Conservation (phyloP, 2,797 vertebrate species). For the Poecilia wingei region DNA sequence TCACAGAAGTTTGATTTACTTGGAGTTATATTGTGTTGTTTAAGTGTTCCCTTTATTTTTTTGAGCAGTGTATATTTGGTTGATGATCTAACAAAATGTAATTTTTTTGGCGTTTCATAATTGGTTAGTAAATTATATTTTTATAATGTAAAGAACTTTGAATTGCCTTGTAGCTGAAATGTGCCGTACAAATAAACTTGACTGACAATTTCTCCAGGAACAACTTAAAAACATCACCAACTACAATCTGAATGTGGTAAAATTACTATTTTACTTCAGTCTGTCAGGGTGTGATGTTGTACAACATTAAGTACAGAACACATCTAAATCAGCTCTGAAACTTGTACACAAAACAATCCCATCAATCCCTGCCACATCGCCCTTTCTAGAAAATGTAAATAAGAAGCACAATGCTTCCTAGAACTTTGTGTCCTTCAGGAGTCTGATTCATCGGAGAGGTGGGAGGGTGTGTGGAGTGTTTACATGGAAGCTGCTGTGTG, state of each 20-base stretch:
- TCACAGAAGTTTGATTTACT: too few species aligned
- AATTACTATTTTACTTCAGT: background rate
- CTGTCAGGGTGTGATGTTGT: background rate
- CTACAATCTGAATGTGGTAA: background rate
- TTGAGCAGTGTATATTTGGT: too few species aligned
- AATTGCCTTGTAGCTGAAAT: too few species aligned
- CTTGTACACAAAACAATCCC: background rate
- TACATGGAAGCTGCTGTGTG: slow-evolving; percentile 27
- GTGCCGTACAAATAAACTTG: too few species aligned
- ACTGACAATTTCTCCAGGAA: background rate
- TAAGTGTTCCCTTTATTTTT: too few species aligned
- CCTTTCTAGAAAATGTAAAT: background rate
- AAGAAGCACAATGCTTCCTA: slow-evolving; percentile 1
- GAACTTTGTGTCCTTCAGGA: slow-evolving; percentile 20
- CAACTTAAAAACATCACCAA: background rate
- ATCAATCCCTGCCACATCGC: background rate
- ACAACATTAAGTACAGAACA: background rate
- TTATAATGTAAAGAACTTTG: too few species aligned
- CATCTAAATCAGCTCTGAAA: background rate
- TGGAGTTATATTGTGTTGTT: too few species aligned
- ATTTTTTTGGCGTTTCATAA: too few species aligned
- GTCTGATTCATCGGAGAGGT: background rate
- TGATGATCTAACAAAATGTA: too few species aligned
- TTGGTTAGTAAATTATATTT: too few species aligned
- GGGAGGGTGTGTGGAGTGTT: slow-evolving; percentile 4